These are phyloP conservation scores for Callosobruchus maculatus DNA, from an alignment of 2,888 invertebrate genomes.

Conservation along the genomic window DNA sequence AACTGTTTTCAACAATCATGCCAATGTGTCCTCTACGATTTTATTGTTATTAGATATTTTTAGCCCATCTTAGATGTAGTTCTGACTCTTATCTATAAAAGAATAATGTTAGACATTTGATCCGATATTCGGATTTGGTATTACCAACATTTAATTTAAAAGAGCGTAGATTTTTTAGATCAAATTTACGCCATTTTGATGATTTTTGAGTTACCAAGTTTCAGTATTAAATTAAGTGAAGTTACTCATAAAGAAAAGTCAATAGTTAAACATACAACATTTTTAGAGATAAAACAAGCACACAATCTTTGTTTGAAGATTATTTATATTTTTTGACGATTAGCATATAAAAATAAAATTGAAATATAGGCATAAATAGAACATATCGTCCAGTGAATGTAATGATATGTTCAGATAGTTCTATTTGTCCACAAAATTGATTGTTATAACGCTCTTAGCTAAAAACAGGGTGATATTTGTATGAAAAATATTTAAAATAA, in stretches of 20 bases:
- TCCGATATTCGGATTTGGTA: background rate
- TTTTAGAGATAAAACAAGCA: no score
- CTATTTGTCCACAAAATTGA: background rate
- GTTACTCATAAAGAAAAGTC: background rate
- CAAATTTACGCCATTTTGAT: background rate
- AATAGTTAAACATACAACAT: no score
- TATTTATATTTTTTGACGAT: no score
- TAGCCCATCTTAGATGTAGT: background rate
- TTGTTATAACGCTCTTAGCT: background rate
- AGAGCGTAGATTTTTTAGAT: background rate
- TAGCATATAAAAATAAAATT: no score
- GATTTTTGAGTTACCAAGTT: background rate
- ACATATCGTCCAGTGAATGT: no score
- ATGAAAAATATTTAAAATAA: background rate
- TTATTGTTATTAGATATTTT: background rate
- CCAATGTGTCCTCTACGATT: background rate
- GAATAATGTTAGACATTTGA: background rate
- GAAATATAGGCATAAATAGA: no score
- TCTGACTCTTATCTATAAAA: background rate
- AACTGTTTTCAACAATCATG: background rate
- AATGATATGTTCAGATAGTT: background rate
- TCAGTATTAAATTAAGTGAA: background rate
- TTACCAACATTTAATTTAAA: background rate
- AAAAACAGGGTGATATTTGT: background rate
- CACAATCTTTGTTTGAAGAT: no score